These are phyloP conservation scores for Dasyprocta punctata DNA, from an alignment of 2,113 vertebrate genomes.

Conservation along the genomic window DNA sequence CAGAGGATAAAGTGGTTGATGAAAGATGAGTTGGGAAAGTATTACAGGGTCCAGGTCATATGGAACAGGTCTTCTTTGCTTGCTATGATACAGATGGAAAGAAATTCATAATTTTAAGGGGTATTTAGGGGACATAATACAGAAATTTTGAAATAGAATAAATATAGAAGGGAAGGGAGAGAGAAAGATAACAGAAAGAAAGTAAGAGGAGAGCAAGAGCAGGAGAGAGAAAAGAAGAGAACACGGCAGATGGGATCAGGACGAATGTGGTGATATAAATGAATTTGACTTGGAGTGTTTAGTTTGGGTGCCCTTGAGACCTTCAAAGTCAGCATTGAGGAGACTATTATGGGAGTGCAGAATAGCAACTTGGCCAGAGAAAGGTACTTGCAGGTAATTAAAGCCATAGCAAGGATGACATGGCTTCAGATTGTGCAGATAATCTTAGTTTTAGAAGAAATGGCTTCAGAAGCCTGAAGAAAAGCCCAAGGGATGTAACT, in stretches of 20 bases:
- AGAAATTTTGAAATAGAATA: background rate
- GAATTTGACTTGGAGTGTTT: background rate
- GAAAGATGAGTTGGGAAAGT: background rate
- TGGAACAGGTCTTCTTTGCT: background rate
- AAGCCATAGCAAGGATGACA: background rate
- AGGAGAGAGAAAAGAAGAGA: background rate
- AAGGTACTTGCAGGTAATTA: background rate
- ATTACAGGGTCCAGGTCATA: background rate
- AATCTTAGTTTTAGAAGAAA: background rate
- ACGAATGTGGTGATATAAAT: background rate
- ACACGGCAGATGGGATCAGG: background rate
- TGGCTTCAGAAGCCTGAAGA: background rate
- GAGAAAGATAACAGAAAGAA: background rate
- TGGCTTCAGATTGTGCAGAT: background rate
- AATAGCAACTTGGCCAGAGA: background rate
- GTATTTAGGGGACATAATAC: background rate
- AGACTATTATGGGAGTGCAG: background rate
- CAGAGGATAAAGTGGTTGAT: background rate
- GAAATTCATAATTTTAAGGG: background rate
- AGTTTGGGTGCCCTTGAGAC: background rate
- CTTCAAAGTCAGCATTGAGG: background rate
- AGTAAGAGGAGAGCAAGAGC: background rate
- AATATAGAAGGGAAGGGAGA: background rate
- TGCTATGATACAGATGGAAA: background rate
- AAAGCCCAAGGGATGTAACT: background rate